Evolutionary conservation across 1,140 invertebrate species (phyloP).

Genomic region (Drosophila teissieri): DNA sequence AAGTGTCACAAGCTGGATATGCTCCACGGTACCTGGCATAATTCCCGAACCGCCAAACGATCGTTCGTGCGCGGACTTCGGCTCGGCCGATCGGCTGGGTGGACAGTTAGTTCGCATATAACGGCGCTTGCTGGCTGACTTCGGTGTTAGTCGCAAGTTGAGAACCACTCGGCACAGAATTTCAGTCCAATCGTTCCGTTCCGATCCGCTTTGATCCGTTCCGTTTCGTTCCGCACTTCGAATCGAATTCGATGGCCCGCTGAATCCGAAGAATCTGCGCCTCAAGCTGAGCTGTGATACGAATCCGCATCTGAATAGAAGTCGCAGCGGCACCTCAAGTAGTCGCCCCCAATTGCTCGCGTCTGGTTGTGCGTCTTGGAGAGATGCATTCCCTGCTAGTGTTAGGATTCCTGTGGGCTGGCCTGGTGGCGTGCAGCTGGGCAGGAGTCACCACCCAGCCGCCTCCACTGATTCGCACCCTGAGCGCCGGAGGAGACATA

Average conservation of each 20-base stretch:
- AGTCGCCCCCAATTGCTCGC: slow-evolving; percentile 6
- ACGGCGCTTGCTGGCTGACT: slow-evolving; percentile 60
- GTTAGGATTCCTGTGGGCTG: slow-evolving; percentile 13
- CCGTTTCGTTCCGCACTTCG: neutral
- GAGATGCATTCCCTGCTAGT: slow-evolving; percentile 48
- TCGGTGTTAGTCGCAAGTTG: slow-evolving; percentile 69
- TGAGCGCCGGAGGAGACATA: slow-evolving; percentile 61
- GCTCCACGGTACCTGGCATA: slow-evolving; percentile 6
- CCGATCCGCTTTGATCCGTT: too few species aligned
- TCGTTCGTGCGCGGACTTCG: slow-evolving; percentile 18
- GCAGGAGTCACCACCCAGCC: slow-evolving; percentile 59
- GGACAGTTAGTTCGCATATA: slow-evolving; percentile 63
- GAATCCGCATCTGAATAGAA: slow-evolving; percentile 17
- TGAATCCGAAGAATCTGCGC: slow-evolving; percentile 35
- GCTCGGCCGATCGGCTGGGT: slow-evolving; percentile 38
- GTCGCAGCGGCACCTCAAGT: neutral
- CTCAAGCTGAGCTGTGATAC: slow-evolving; percentile 67
- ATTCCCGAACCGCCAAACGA: slow-evolving; percentile 10
- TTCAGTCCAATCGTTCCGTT: slow-evolving; percentile 16
- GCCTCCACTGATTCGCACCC: slow-evolving; percentile 64
- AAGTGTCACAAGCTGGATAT: neutral
- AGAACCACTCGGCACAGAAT: slow-evolving; percentile 36
- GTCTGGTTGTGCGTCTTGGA: neutral
- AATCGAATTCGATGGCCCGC: slow-evolving; percentile 45
- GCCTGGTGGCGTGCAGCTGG: slow-evolving; percentile 21